Base-by-base conservation (phyloP, 2,888 invertebrate genomes). In the Thecocarcelia acutangulata region DNA sequence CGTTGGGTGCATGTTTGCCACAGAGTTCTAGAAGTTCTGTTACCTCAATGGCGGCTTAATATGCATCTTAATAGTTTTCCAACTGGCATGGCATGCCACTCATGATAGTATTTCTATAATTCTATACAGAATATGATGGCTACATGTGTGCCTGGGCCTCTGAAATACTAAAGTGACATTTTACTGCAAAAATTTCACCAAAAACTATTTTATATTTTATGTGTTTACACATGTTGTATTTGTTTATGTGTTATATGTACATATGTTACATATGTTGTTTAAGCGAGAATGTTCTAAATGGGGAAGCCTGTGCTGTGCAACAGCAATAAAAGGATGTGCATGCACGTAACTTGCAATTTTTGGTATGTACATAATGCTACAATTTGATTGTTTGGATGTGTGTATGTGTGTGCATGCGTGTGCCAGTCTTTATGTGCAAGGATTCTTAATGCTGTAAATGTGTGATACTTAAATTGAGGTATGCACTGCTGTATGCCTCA, bases 11-110 rank as follows among this genome's bases (percentile, higher is more conserved):
- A 85, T 70, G 37, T 44, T 61, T 37, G 59, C 33, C 52, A 46
- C 19, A 15, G 69, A 40, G 46, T 72, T 37, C 40, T 64, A 46
- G 54, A 63, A 56, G 72, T 44, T 50, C 66, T 72, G 74, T 70
- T 69, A 75, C 77, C 82, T 80, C 50, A 52, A n/a, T 68, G 77
- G 63, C 63, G 70, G 76, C 76, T 81, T 83, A 80, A 79, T 81
- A 76, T 84, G 80, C 63, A 83, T 84, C 81, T 81, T 84, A 83
- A 83, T 83, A 84, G 81, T 77, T 73, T 80, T 83, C 61, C 72
- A 83, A 80, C 58, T 59, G 44, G 64, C 66, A 83, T 78, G 78
- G 17, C 61, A 56, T 54, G 76, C 69, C 59, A 66, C 19, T 59
- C 68, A 78, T 58, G 33, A 42, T 63, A 61, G 52, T 28, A 56